Percentiles rank a stretch among this genome's conserved stretches.
These are phyloP conservation scores for Saturnia japonica DNA, from an alignment of 2,888 invertebrate species.

Conservation along the genomic window DNA sequence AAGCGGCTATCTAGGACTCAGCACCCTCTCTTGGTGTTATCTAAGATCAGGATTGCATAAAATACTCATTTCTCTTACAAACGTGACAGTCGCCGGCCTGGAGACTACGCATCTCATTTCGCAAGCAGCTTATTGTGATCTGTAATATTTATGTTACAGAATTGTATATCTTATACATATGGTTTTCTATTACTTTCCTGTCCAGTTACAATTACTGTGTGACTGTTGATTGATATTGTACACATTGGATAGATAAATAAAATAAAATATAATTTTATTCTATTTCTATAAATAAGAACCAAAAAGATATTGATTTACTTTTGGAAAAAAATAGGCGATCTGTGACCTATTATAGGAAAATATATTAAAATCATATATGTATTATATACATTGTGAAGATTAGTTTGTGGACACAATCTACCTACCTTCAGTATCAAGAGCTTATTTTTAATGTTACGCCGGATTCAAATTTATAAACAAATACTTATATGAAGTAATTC, in stretches of 20 bases:
- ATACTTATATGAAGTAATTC: too few relatives aligned
- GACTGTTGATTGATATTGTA: neutral
- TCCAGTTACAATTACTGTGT: neutral
- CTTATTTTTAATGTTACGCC: too few relatives aligned
- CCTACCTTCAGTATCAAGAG: too few relatives aligned
- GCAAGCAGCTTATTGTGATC: conserved; percentile 44
- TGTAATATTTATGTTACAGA: conserved; percentile 40
- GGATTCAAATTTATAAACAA: too few relatives aligned
- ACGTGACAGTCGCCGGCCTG: conserved; percentile 64
- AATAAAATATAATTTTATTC: neutral
- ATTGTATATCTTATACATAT: conserved; percentile 30
- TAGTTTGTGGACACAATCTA: too few relatives aligned
- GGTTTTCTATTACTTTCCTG: conserved; percentile 28
- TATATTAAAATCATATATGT: neutral
- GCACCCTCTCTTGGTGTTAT: conserved; percentile 72
- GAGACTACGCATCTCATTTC: conserved; percentile 69
- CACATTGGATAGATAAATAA: neutral
- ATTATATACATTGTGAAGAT: too few relatives aligned
- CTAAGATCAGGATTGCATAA: conserved; percentile 79
- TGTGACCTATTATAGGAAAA: neutral
- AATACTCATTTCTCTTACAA: conserved; percentile 71
- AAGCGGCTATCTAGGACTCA: conserved; percentile 74
- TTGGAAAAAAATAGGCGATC: neutral
- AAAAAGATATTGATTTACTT: neutral
- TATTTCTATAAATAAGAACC: neutral